Conservation (phyloP, 2,113 vertebrate genomes). For the Pseudopipra pipra region DNA sequence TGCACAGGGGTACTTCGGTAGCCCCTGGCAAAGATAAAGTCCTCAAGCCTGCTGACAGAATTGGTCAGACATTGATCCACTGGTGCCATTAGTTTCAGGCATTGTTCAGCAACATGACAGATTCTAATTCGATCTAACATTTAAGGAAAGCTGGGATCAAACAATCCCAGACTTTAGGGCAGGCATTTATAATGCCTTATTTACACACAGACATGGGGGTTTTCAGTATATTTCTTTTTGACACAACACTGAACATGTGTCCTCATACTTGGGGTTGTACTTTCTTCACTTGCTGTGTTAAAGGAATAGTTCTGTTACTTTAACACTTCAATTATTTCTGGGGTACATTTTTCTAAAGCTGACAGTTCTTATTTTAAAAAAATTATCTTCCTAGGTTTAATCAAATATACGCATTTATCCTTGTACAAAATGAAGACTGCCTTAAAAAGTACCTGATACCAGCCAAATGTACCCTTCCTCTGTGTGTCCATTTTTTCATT, state of each 20-base stretch:
- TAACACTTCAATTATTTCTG: not conserved
- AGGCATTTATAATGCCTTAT: not conserved
- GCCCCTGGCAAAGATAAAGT: not conserved
- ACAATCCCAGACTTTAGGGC: not conserved
- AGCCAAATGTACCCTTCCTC: not conserved
- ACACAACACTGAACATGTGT: not conserved
- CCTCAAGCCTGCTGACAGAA: not conserved
- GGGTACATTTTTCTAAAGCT: not conserved
- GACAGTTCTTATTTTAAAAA: not conserved
- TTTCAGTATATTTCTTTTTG: not conserved
- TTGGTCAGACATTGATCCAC: not conserved
- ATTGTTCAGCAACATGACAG: not conserved
- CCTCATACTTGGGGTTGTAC: not conserved
- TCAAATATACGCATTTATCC: not conserved
- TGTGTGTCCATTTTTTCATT: not conserved
- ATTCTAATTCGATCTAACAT: not conserved
- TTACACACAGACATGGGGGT: not conserved
- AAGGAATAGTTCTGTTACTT: not conserved
- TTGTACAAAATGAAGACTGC: not conserved
- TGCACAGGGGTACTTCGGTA: not conserved
- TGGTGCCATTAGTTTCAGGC: not conserved
- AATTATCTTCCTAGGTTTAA: not conserved
- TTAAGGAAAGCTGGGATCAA: not conserved
- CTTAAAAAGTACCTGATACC: not conserved
- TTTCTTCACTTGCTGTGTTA: not conserved